Percentiles rank a stretch among this genome's conserved stretches.
Conservation (phyloP, 2,888 invertebrate species). For the Pseudolycoriella hygida region DNA sequence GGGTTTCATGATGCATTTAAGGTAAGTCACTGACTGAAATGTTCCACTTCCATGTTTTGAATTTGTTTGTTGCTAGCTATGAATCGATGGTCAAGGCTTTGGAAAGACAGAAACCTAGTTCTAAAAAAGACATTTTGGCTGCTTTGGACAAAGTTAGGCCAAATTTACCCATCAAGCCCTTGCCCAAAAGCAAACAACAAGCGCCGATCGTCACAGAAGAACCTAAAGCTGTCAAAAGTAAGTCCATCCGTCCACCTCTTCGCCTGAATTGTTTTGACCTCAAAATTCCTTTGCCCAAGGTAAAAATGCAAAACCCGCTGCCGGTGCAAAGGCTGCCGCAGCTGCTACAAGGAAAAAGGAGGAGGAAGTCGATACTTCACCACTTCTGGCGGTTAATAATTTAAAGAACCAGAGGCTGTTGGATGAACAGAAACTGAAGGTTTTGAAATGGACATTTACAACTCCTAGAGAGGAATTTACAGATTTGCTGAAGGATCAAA, state of each 20-base stretch:
- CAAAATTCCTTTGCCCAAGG: conserved; percentile 11
- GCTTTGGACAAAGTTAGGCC: conserved; percentile 73
- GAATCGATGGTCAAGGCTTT: conserved; percentile 26
- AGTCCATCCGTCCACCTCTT: too few species aligned
- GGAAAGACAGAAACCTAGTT: conserved; percentile 43
- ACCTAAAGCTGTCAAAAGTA: conserved; percentile 39
- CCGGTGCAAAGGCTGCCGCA: conserved; percentile 11
- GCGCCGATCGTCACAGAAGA: conserved; percentile 31
- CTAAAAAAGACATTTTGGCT: conserved; percentile 56
- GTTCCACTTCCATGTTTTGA: neutral
- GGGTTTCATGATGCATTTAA: conserved; percentile 84
- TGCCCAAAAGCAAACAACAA: conserved; percentile 42
- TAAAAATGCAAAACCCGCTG: neutral
- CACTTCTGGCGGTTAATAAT: conserved; percentile 63
- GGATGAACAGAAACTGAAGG: conserved; percentile 86
- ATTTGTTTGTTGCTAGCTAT: conserved; percentile 10
- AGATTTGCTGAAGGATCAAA: conserved; percentile 77
- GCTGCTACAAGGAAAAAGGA: conserved; percentile 53
- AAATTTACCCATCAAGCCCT: conserved; percentile 64
- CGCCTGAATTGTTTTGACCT: conserved; percentile 9
- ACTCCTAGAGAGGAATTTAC: conserved; percentile 87
- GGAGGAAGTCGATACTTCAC: conserved; percentile 68
- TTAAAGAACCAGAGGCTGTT: conserved; percentile 82
- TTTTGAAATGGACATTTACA: conserved; percentile 90
- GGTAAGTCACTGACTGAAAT: conserved; percentile 39